phyloP scores from a whole-genome alignment of 2,113 vertebrate species.

The Machaerirhynchus nigripectus region DNA sequence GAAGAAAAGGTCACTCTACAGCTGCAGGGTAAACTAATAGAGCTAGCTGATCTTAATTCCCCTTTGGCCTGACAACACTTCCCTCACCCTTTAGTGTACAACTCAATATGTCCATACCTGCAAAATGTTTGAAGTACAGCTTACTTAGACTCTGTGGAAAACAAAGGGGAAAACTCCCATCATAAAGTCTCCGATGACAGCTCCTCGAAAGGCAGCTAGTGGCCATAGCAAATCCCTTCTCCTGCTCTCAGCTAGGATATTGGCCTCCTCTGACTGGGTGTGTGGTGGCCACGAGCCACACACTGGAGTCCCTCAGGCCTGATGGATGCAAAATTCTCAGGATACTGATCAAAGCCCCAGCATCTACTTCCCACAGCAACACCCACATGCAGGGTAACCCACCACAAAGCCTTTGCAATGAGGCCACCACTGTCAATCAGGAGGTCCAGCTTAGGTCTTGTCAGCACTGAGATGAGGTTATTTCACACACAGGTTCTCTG shows the following conservation, averaged over 20 bases:
- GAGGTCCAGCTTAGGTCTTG: not conserved
- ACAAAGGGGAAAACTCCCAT: not conserved
- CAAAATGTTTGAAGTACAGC: not conserved
- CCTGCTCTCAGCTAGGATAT: not conserved
- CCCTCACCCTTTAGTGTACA: not conserved
- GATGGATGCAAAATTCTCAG: not conserved
- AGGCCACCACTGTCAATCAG: not conserved
- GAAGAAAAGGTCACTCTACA: not conserved
- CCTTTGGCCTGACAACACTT: not conserved
- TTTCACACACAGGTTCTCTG: not conserved
- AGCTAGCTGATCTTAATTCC: not conserved
- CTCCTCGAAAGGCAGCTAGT: not conserved
- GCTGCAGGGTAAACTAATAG: not conserved
- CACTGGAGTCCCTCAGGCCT: not conserved
- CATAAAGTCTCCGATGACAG: not conserved
- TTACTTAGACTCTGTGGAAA: not conserved
- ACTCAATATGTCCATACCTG: not conserved
- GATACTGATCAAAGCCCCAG: not conserved
- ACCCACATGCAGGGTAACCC: not conserved
- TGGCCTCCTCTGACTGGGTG: not conserved
- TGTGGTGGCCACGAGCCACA: not conserved
- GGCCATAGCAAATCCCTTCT: not conserved
- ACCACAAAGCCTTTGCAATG: not conserved
- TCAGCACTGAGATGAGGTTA: not conserved
- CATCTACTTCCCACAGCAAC: not conserved